A percentile compares a stretch with the other conserved stretches of the same genome.
Conservation (phyloP, 2,113 vertebrate species). For the Boleophthalmus pectinirostris region DNA sequence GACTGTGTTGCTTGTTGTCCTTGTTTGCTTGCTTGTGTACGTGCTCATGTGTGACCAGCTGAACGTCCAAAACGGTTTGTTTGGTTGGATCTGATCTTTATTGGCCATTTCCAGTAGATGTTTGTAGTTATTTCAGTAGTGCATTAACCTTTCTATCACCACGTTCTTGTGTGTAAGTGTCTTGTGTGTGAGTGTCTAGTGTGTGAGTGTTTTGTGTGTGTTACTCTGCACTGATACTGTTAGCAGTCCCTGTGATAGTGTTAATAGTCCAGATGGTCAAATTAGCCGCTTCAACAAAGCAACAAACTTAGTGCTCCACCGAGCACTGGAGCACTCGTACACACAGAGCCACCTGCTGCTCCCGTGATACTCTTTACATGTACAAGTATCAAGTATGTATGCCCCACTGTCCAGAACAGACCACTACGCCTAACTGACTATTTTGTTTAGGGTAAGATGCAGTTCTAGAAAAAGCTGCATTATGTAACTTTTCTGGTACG, state of each 20-base stretch:
- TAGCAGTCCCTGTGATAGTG: conserved; percentile 65
- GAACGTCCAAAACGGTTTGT: conserved; percentile 45
- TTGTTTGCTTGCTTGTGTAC: conserved; percentile 29
- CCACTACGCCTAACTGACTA: conserved; percentile 23
- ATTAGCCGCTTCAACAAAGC: conserved; percentile 78
- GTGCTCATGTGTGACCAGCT: conserved; percentile 17
- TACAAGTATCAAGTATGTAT: conserved; percentile 44
- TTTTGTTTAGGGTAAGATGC: conserved; percentile 9
- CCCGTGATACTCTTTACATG: conserved; percentile 61
- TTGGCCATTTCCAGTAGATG: conserved; percentile 44
- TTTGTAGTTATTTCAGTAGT: conserved; percentile 7
- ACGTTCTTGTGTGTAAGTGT: conserved; percentile 13
- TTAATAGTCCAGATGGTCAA: conserved; percentile 75
- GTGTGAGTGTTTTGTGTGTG: too few species aligned
- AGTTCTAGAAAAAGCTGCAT: neutral
- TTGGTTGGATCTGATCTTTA: conserved; percentile 46
- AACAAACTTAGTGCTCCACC: conserved; percentile 70
- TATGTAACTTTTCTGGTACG: too few species aligned
- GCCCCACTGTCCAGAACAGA: conserved; percentile 24
- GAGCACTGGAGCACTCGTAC: conserved; percentile 31
- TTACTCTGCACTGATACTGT: conserved; percentile 50
- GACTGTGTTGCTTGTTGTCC: conserved; percentile 15
- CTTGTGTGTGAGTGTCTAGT: conserved; percentile 21
- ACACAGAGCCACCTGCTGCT: conserved; percentile 60
- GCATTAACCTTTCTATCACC: conserved; percentile 6